These are phyloP conservation scores for Andrena praecox DNA, from an alignment of 2,888 invertebrate genomes.

Conservation along the genomic window DNA sequence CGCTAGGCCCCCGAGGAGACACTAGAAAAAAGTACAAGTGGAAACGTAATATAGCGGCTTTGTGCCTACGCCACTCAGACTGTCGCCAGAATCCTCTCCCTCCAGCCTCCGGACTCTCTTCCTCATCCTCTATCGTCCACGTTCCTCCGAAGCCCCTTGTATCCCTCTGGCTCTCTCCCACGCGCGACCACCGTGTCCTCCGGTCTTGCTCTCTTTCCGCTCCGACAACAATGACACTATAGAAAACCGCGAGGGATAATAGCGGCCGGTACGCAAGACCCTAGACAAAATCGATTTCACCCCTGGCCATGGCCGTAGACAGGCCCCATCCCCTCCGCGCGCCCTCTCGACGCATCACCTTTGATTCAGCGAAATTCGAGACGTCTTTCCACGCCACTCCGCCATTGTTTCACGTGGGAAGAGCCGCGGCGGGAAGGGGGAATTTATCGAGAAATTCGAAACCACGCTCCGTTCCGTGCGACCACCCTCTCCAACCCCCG, in stretches of 20 bases:
- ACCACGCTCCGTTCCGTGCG: constrained; percentile 57
- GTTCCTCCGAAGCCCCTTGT: constrained; percentile 27
- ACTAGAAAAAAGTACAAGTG: constrained; percentile 80
- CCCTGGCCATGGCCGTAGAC: constrained; percentile 65
- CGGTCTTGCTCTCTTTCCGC: constrained; percentile 48
- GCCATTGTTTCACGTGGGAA: constrained; percentile 83
- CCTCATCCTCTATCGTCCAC: not conserved
- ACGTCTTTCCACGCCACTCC: constrained; percentile 82
- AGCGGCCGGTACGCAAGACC: constrained; percentile 67
- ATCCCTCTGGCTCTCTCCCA: not conserved
- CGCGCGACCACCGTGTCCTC: not conserved
- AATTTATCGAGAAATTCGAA: constrained; percentile 81
- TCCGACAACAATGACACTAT: constrained; percentile 82
- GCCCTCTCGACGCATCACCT: constrained; percentile 76
- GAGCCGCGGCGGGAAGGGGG: constrained; percentile 62
- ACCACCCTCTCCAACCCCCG: constrained; percentile 13
- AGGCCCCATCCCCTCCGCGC: constrained; percentile 36
- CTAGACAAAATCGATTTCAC: constrained; percentile 81
- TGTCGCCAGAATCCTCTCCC: constrained; percentile 41
- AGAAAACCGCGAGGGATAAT: constrained; percentile 79
- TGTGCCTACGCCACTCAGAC: constrained; percentile 81
- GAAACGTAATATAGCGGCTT: constrained; percentile 83
- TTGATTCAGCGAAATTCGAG: constrained; percentile 85
- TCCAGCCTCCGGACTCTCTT: constrained; percentile 21
- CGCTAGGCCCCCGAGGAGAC: constrained; percentile 64